Evolutionary conservation across 2,797 vertebrate genomes (phyloP), one percentile per base, ranked within the genome.

Genomic region (Sandelia bainsii): DNA sequence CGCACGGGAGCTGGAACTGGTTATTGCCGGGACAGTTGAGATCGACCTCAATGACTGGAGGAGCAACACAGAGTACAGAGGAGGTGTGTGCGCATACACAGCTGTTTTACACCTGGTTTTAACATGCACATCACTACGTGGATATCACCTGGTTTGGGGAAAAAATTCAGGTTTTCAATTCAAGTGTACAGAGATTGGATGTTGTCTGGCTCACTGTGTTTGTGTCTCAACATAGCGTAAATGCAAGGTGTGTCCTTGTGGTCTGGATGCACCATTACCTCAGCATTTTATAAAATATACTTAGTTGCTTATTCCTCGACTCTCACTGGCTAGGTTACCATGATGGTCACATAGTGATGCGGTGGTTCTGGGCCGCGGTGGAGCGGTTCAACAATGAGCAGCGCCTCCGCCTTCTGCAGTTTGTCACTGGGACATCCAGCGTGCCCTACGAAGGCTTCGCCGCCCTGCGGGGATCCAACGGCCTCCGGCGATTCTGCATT

Each of bases 321-420:
- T 49, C 13, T 6, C 11, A 27, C 53, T 3, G 3, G 70, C 66
- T 75, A 98, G 98, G 98, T 84, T 99, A 98, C 87, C 98, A 99
- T 2, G 97, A 99, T 1, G 95, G 97, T 1, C 98, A 99, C 90
- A 96, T 98, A 1, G 97, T 99, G 81, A 99, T 99, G 85, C 94
- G 96, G 8, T 98, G 97, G 97, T 99, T 99, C 91, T 99, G 98
- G 98, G 96, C 94, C 0, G 96, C 97, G 0, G 97, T 99, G 88
- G 97, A 99, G 76, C 94, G 95, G n/a, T 99, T 99, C 85, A 99
- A 98, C 92, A 98, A 99, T 0, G 98, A 99, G 82, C 97, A 99
- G 91, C 95, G 97, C 6, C 93, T 99, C 39, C 94, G 98, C 3
- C 90, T 99, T 82, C 88, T 99, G 74, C 97, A 99, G 84, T 99